Base-by-base conservation (phyloP, 1,140 invertebrate genomes). In the Rhynchophorus ferrugineus region DNA sequence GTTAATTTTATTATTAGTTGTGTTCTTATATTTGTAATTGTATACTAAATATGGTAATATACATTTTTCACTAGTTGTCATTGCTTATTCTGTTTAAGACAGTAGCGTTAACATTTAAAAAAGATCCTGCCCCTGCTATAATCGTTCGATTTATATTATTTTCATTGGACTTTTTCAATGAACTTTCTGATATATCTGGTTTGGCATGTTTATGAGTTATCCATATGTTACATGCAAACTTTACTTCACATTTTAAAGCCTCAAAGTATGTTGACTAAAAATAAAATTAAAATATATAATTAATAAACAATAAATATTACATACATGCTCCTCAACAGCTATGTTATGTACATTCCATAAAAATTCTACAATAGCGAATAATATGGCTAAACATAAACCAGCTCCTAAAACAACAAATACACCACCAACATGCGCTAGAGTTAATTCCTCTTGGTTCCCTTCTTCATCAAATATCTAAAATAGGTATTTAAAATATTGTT, bases 321-420 rank as follows among this genome's bases (percentile, higher is more conserved):
- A 49, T 71, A 84, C 85, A 70, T 83, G 84, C 70, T 91, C 83
- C 57, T 84, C 80, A 3, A 86, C 74, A 0, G 87, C 82, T 17
- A 89, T 78, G 63, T 86, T 80, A 53, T 82, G 72, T 5, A 89
- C 78, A 62, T 91, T 87, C 82, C 87, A 86, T 1, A 90, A 62
- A 61, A 91, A 92, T 69, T 94, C 90, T 2, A 81, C 69, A 3
- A 87, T 72, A 0, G 80, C 81, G 45, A 89, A 75, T 3, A 82
- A 56, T 24, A 82, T 76, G 0, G 85, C 81, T n/a, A 81, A 71
- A 0, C 72, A 62, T 29, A 83, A 80, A 0, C 87, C 87, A 13
- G 78, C 74, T 1, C 84, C 77, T 0, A 96, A 69, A 0, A 95
- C 89, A 1, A 94, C 77, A 68, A 93, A 96, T 8, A 95, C 89